These are phyloP conservation scores for Rhinichthys osculus DNA, from an alignment of 2,797 vertebrate species.

Conservation along the genomic window DNA sequence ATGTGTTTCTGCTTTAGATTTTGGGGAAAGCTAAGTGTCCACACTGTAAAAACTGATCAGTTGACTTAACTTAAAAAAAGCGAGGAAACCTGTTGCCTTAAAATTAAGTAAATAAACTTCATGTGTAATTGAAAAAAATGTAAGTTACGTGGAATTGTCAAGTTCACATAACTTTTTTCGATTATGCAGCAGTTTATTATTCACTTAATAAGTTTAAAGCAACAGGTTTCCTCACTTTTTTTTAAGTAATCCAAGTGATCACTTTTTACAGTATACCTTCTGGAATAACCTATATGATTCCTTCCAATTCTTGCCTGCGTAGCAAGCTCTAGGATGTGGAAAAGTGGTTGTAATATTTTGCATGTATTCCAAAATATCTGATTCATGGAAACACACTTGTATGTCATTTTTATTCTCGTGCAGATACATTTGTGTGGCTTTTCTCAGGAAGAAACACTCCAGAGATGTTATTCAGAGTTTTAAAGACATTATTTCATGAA, in stretches of 20 bases:
- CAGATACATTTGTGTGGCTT: not conserved
- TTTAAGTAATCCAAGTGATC: no score
- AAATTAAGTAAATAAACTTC: no score
- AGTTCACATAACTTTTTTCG: no score
- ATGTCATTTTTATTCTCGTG: not conserved
- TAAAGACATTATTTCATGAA: not conserved
- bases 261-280: not conserved
- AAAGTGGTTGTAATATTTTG: not conserved
- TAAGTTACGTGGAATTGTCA: no score
- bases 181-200: no score
- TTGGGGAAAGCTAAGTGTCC: not conserved
- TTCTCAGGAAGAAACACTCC: not conserved
- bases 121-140: no score
- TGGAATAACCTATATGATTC: not conserved
- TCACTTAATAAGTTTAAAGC: no score
- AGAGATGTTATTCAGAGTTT: constrained; percentile 3
- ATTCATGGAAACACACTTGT: not conserved
- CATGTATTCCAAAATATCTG: not conserved
- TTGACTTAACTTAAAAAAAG: no score
- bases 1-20: not conserved
- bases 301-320: not conserved
- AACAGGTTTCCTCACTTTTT: no score
- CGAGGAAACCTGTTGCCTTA: no score
- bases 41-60: not conserved
- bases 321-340: not conserved